Evolutionary conservation across 35 echinoderm and acorn worm genomes (phyloP), one percentile per base, ranked within the genome.

Genomic region (Strongylocentrotus purpuratus): DNA sequence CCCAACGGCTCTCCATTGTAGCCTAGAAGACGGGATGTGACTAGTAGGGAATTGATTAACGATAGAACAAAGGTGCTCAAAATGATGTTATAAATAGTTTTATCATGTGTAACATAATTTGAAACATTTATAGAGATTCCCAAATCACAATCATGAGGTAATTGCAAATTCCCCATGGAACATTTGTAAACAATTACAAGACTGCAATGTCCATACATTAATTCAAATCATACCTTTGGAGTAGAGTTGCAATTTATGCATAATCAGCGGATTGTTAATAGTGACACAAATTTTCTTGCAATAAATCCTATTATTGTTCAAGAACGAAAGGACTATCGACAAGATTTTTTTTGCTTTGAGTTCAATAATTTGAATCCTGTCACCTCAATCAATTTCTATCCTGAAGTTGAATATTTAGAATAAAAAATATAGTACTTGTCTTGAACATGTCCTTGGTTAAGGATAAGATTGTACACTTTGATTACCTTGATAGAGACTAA

Each of bases 401-500:
- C 28, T 28, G 20, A 8, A 78, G 8, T 78, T 78, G 65, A 28
- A 28, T 28, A n/a, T 2, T 78, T 18, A 78, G 22, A 3, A 78
- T 6, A 78, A 28, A 28, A 18, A 78, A n/a, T 78, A 78, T 78
- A 78, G 2, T 28, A 28, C 28, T 78, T 78, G 18, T 28, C 20
- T 22, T 78, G 65, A n/a, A n/a, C 8, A 28, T 4, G 22, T 78
- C 65, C 65, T 78, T 78, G 25, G 20, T 22, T 78, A 22, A n/a
- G 65, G 65, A 78, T 78, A 28, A 78, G 65, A 78, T 78, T 28
- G 0, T 28, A 78, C 18, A 28, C 65, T 78, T 7, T 89, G 33
- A 33, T 45, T 17, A 31, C n/a, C 87, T 89, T 89, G 87, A 89
- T 45, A 13, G 25, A 89, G 87, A 89, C 87, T 89, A 89, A 17